These are phyloP conservation scores for Todiramphus chloris DNA, from an alignment of 2,113 vertebrate genomes.

Conservation along the genomic window DNA sequence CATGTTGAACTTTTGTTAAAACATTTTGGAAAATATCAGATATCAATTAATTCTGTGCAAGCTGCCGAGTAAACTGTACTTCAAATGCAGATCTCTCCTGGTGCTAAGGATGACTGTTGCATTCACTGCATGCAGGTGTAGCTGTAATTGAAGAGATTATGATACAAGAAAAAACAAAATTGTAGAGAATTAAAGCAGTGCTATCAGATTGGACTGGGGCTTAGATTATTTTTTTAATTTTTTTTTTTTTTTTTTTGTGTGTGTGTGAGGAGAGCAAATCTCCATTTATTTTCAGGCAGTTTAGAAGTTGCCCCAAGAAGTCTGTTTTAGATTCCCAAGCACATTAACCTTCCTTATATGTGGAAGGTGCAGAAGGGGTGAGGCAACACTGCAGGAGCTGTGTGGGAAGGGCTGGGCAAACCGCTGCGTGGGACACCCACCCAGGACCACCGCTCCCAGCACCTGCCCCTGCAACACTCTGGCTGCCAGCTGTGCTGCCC, in stretches of 20 bases:
- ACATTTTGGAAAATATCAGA: neutral
- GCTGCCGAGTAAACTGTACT: neutral
- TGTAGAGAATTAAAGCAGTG: neutral
- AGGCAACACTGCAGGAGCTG: fast-evolving
- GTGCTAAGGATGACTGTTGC: neutral
- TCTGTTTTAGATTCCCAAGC: neutral
- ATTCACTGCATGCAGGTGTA: neutral
- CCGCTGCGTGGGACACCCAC: neutral
- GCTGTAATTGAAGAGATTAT: neutral
- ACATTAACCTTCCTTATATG: neutral
- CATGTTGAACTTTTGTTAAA: neutral
- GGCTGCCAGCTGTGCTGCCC: neutral
- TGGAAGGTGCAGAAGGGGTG: fast-evolving
- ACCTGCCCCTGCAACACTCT: fast-evolving
- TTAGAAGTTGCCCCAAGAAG: neutral
- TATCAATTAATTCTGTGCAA: neutral
- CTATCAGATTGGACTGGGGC: neutral
- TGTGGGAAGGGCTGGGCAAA: neutral
- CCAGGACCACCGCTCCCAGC: fast-evolving
- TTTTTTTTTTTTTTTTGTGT: neutral
- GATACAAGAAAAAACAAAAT: neutral
- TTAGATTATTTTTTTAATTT: neutral
- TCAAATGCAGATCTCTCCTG: neutral
- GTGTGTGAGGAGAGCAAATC: neutral
- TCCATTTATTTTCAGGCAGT: neutral